phyloP scores from a whole-genome alignment of 30 jellyfish, hydroid and myxozoan species.

The Cassiopea andromeda region DNA sequence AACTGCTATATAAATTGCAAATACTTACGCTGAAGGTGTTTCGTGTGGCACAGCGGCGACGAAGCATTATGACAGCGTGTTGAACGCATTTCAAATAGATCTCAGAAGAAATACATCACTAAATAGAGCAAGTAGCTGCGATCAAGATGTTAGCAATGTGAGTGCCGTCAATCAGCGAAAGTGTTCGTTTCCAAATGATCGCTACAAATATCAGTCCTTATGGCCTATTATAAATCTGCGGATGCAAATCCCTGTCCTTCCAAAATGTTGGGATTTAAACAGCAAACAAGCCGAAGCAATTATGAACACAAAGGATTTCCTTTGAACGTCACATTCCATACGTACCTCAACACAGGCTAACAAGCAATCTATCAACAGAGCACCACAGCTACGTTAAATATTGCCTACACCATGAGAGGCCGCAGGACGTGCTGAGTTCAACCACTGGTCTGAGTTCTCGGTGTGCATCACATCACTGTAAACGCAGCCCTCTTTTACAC shows the following conservation, averaged over 20 bases:
- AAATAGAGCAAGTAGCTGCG: too few relatives aligned
- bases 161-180: neutral
- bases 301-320: neutral
- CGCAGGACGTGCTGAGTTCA: too few relatives aligned
- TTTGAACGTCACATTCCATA: neutral
- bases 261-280: neutral
- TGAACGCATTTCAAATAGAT: too few relatives aligned
- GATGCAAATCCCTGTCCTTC: neutral
- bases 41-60: too few relatives aligned
- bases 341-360: neutral
- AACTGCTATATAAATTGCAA: too few relatives aligned
- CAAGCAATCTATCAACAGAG: neutral
- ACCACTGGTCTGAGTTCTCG: too few relatives aligned
- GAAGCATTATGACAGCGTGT: too few relatives aligned
- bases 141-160: too few relatives aligned
- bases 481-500: neutral
- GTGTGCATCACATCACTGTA: neutral
- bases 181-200: neutral
- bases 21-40: too few relatives aligned
- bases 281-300: neutral
- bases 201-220: neutral
- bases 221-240: neutral
- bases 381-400: too few relatives aligned
- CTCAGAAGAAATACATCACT: too few relatives aligned
- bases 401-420: too few relatives aligned